A percentile compares a stretch with the other conserved stretches of the same genome.
Conservation (phyloP, 2,797 vertebrate genomes). For the Smutsia temminckii region DNA sequence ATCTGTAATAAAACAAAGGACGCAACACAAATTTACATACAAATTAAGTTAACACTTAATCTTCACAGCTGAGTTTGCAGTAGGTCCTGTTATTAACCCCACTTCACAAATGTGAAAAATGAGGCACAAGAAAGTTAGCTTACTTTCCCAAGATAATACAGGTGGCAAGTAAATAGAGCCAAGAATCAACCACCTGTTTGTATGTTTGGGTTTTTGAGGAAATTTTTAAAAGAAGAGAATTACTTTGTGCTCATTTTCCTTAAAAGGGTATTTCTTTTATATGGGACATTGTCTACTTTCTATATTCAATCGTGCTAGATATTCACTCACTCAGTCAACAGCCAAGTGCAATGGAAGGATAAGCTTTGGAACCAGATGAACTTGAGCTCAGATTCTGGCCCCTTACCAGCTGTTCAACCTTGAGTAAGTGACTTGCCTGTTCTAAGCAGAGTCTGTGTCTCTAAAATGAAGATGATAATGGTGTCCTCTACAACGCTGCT, state of each 20-base stretch:
- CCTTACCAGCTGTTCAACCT: background rate
- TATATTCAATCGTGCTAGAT: background rate
- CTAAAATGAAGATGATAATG: conserved; percentile 32
- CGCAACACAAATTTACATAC: background rate
- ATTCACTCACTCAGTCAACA: background rate
- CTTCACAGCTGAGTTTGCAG: background rate
- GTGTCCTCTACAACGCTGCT: background rate
- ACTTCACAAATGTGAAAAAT: conserved; percentile 11
- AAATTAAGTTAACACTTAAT: conserved; percentile 14
- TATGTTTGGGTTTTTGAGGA: background rate
- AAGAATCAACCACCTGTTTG: background rate
- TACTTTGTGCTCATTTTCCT: background rate
- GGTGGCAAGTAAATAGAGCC: background rate
- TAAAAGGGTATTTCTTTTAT: background rate
- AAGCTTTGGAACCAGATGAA: conserved; percentile 27
- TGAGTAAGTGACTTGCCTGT: background rate
- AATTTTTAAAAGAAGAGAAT: background rate
- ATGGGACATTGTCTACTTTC: background rate
- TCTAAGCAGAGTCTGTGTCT: conserved; percentile 31
- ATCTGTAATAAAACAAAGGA: background rate
- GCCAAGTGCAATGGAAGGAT: background rate
- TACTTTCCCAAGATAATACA: background rate
- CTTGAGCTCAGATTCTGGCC: background rate
- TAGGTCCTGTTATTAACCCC: background rate
- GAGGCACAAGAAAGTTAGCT: background rate